Evolutionary conservation across 2,888 invertebrate genomes (phyloP), one percentile per base, ranked within the genome.

Genomic region (Allophyes oxyacanthae): DNA sequence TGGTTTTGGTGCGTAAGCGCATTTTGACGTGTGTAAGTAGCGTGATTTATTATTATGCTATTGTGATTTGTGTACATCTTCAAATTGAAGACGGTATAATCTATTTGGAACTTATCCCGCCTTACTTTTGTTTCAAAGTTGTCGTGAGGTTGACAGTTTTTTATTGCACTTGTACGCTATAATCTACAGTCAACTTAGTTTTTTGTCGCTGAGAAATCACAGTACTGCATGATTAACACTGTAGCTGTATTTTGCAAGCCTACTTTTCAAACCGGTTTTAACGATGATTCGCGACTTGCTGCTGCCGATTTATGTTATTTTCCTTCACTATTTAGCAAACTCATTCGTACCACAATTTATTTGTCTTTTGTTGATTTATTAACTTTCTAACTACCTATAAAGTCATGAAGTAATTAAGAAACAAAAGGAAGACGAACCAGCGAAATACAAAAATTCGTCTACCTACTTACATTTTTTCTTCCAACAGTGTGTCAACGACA

Each of bases 241-340:
- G 66, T 79, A 57, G 77, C 86, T 84, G 77, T 79, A 88, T 90
- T 91, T 91, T 85, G 90, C 90, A 87, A 90, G 87, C 87, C 88
- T 87, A 89, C 89, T 85, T 90, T 85, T 81, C 64, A 82, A 85
- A 92, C 92, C 90, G 90, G 92, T 92, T 92, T 76, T 64, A 33
- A 70, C 72, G 83, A 83, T 81, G 85, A 85, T 84, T 84, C 84
- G 84, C 80, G 75, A 77, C 65, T 81, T 79, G 82, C 68, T 71
- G 71, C 72, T 77, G 75, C 63, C 75, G 68, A 67, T 56, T 49
- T 58, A 44, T 44, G 15, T 59, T 60, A 42, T 70, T 75, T 75
- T 54, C 30, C 33, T 56, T 54, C 26, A 57, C 55, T 50, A 57
- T 71, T 57, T 59, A 15, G 30, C 32, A 51, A 56, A 49, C 43